A percentile compares a stretch with the other conserved stretches of the same genome.
Evolutionary conservation across 1,140 invertebrate genomes (phyloP).

Genomic region (Diachasma alloeum): DNA sequence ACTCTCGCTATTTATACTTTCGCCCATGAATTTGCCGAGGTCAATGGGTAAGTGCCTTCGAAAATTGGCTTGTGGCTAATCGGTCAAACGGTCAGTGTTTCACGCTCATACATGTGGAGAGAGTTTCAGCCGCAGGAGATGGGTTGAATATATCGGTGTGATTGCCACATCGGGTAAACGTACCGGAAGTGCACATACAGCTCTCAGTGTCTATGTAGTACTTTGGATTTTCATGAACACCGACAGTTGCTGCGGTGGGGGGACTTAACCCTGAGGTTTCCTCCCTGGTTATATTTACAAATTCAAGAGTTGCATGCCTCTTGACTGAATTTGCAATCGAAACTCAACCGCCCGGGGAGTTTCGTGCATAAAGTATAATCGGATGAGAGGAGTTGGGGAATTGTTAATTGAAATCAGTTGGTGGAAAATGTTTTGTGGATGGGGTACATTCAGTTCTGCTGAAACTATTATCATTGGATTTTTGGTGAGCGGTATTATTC

Average conservation of each 20-base stretch:
- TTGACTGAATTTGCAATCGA: constrained; percentile 2
- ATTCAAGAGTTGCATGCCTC: background rate
- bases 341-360: background rate
- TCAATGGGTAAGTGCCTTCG: constrained; percentile 1
- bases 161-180: background rate
- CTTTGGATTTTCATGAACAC: background rate
- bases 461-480: background rate
- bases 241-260: background rate
- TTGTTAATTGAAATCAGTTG: constrained; percentile 2
- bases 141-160: background rate
- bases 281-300: constrained; percentile 1
- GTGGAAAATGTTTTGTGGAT: background rate
- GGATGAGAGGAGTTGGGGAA: background rate
- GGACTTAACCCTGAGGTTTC: background rate
- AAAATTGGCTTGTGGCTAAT: constrained; percentile 1
- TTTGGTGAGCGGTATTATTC: background rate
- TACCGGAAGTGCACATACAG: background rate
- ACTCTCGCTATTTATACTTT: constrained; percentile 21
- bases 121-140: background rate
- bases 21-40: background rate
- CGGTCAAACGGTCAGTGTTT: background rate
- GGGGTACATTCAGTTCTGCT: background rate
- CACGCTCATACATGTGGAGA: background rate
- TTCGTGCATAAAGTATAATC: background rate
- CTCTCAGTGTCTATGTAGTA: background rate